Evolutionary conservation across 2,113 vertebrate genomes (phyloP).

Genomic region (Leucosticte australis): DNA sequence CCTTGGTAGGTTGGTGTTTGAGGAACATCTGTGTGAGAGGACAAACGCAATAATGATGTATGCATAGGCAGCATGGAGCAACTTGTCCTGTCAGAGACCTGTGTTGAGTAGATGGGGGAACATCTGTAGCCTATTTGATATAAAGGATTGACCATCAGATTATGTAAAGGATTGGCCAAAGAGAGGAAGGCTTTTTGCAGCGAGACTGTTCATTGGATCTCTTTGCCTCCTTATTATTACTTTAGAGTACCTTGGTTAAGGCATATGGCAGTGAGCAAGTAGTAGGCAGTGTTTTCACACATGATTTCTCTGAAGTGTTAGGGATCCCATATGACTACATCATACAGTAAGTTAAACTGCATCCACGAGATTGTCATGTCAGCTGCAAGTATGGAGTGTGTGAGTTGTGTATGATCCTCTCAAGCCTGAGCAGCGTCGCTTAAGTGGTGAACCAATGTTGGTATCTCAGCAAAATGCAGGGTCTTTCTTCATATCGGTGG

Average conservation of each 20-base stretch:
- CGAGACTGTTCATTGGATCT: not conserved
- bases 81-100: not conserved
- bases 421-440: not conserved
- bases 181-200: not conserved
- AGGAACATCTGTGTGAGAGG: not conserved
- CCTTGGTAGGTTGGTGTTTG: not conserved
- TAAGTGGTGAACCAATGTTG: not conserved
- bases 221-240: not conserved
- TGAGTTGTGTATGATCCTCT: not conserved
- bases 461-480: not conserved
- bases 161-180: not conserved
- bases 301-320: not conserved
- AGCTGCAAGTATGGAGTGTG: not conserved
- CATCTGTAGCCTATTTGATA: not conserved
- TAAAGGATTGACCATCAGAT: not conserved
- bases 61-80: not conserved
- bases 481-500: not conserved
- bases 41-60: rapidly evolving
- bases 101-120: not conserved
- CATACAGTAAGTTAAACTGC: not conserved
- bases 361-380: not conserved
- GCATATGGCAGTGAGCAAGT: not conserved
- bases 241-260: not conserved
- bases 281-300: not conserved
- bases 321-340: not conserved